Base-by-base conservation (phyloP, 2,797 vertebrate genomes). In the Thaleichthys pacificus region DNA sequence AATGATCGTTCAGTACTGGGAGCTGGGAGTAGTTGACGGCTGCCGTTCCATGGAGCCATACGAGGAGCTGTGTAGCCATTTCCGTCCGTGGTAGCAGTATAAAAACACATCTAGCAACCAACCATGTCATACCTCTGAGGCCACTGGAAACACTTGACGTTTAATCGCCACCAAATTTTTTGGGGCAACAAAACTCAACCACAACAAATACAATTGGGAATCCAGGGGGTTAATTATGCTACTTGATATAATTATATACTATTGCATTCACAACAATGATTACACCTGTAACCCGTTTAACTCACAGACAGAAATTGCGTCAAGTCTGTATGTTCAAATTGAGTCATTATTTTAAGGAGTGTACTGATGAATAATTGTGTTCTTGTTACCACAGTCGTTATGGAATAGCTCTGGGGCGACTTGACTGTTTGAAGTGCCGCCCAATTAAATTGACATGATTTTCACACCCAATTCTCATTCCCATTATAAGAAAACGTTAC, bases 1-100 rank as follows among this genome's bases (percentile, higher is more conserved):
- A 91, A 89, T 88, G 79, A 86, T 80, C 78, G 42, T 90, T 84
- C 84, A 77, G 83, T 75, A 84, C 78, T 82, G 81, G 78, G 84
- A 88, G 82, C 81, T 81, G 81, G 82, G 84, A 88, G 82, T 80
- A 80, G 81, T 83, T 83, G 73, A 66, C 32, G 32, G 81, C 80
- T 66, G 73, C 81, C 68, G 74, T 76, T 54, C 71, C 21, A 76
- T 75, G 47, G 71, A 73, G 71, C 70, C 9, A 35, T 66, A 74
- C 76, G 78, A 73, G 76, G 24, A 81, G 35, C 75, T 51, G 79
- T 80, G 81, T 77, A 79, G 81, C 84, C 84, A 84, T 89, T 88
- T 88, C 86, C 80, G 71, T 69, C 19, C 1, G 72, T 70, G 69
- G 79, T 73, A 74, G 72, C 65, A 61, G 1, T 75, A 70, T 82